Evolutionary conservation across 2,113 vertebrate species (phyloP), one percentile per base, ranked within the genome.

Genomic region (Nipponia nippon): DNA sequence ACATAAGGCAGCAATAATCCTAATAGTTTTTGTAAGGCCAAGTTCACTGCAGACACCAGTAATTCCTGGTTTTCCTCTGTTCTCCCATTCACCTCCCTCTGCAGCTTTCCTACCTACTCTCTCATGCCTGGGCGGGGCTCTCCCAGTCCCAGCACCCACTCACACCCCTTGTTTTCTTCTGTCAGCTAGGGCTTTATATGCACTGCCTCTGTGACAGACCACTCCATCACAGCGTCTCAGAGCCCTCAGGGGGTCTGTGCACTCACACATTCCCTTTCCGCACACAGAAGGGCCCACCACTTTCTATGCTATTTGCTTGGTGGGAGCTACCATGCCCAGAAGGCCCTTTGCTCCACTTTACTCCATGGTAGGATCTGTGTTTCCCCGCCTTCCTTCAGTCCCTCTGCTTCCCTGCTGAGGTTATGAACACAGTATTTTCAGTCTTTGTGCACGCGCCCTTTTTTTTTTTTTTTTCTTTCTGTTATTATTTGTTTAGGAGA

Each of bases 391-490:
- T 34, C 17, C 47, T 80, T 62, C 38, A 79, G 5, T 46, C n/a
- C 52, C 50, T 53, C n/a, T 56, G 22, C 18, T 53, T 62, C 61
- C 19, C 25, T 36, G 36, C 20, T 52, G 32, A 25, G 13, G 16
- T 55, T 73, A 63, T 20, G 38, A 78, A 59, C 10, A 55, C 29
- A 19, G 15, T 62, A 4, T 71, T 91, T 78, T 46, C 81, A 53
- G 32, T 53, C 55, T 79, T 52, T 59, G 13, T 38, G 15, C 18
- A 78, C 14, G n/a, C 16, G 20, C 2, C 0, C 4, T n/a, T 10
- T 13, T 47, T 38, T 34, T 11, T 11, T 8, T 13, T 9, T 14
- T 1, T 1, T 10, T 29, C 13, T 32, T n/a, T 32, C 19, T 25
- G 13, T 56, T 65, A 30, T 76, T 78, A 20, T 75, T 86, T 58